These are phyloP conservation scores for Borostomias antarcticus DNA, from an alignment of 2,797 vertebrate species.

Conservation along the genomic window DNA sequence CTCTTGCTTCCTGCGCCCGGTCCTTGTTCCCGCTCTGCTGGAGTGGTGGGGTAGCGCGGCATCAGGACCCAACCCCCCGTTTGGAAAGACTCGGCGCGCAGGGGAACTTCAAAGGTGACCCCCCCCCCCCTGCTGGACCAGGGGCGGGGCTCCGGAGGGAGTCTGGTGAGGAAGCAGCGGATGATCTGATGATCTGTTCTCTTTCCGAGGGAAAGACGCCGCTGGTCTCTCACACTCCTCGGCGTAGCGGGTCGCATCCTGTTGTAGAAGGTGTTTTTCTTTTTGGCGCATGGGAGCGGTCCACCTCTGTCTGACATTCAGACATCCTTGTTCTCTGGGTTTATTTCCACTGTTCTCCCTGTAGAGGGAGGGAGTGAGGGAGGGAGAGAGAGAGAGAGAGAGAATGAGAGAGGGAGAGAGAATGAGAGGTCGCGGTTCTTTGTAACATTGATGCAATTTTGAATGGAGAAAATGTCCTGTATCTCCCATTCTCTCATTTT, in stretches of 20 bases:
- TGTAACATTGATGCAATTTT: no score
- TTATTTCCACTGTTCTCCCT: no score
- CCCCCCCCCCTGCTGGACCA: slow-evolving; percentile 48
- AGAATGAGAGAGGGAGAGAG: neutral
- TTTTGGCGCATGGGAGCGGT: no score
- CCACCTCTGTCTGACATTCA: no score
- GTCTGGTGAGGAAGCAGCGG: slow-evolving; percentile 35
- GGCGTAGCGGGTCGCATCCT: no score
- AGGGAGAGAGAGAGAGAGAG: neutral
- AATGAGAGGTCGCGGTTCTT: no score
- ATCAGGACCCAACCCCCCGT: slow-evolving; percentile 59
- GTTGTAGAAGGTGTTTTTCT: no score
- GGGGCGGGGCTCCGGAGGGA: slow-evolving; percentile 42
- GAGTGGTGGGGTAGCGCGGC: slow-evolving; percentile 25
- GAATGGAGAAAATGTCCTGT: no score
- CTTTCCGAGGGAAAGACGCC: neutral
- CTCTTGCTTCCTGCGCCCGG: slow-evolving; percentile 38
- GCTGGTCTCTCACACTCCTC: neutral
- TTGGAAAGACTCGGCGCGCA: slow-evolving; percentile 61
- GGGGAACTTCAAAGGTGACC: slow-evolving; percentile 72
- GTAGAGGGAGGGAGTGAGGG: neutral
- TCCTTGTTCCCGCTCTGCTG: slow-evolving; percentile 49
- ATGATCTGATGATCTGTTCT: slow-evolving; percentile 35
- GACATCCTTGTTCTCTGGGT: no score
- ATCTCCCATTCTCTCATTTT: no score